Conservation (phyloP, 2,888 invertebrate species). For the Drosophila subsilvestris region DNA sequence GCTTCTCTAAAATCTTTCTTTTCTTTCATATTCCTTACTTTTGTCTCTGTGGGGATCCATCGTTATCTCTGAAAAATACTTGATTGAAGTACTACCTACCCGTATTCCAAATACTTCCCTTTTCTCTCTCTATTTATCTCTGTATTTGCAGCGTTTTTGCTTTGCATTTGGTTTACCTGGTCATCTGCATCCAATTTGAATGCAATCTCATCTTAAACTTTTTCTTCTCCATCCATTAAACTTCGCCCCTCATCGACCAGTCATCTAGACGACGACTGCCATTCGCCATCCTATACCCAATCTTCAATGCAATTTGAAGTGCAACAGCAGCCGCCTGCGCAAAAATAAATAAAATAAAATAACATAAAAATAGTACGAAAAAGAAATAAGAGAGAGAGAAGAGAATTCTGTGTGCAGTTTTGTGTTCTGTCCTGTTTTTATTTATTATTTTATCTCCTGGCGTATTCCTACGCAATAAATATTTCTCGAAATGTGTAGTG, state of each 20-base stretch:
- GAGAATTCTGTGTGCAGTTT: conserved; percentile 15
- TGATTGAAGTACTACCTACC: conserved; percentile 11
- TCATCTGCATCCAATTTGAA: conserved; percentile 21
- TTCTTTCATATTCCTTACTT: background rate
- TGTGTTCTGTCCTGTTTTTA: conserved; percentile 16
- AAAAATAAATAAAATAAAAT: conserved; percentile 26
- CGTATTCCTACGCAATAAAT: conserved; percentile 66
- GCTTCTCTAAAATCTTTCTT: background rate
- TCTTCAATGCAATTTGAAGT: conserved; percentile 31
- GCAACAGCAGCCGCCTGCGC: conserved; percentile 50
- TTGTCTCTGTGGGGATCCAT: background rate
- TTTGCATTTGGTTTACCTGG: conserved; percentile 21
- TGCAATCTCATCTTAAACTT: conserved; percentile 47
- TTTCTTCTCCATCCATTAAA: conserved; percentile 39
- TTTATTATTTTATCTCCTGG: conserved; percentile 44
- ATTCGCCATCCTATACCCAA: background rate
- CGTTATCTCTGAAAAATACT: conserved; percentile 26
- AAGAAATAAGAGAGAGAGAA: conserved; percentile 12
- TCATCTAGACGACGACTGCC: conserved; percentile 22
- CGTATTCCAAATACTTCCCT: background rate
- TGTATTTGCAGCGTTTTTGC: conserved; percentile 4
- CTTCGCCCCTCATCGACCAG: conserved; percentile 20
- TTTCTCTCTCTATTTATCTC: conserved; percentile 2
- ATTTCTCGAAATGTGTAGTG: conserved; percentile 40
- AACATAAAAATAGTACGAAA: conserved; percentile 1